phyloP scores from a whole-genome alignment of 2,113 vertebrate species.

The human (Homo sapiens) region GRCh38 chr9:4923001-4923500 shows the following conservation, averaged over 20 bases:
- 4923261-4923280: neutral
- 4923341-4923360: neutral
- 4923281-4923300: neutral
- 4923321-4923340: neutral
- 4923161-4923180: neutral
- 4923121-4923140: neutral
- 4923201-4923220: neutral
- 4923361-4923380: neutral
- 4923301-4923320: neutral
- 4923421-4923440: neutral
- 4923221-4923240: neutral
- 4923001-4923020: neutral
- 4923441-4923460: neutral
- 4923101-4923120: neutral
- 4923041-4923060: neutral
- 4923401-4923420: neutral
- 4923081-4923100: neutral
- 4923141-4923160: neutral
- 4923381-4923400: neutral
- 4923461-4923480: neutral
- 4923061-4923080: neutral
- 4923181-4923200: neutral
- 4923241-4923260: neutral
- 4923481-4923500: neutral
- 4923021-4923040: neutral